These are phyloP conservation scores for Lophius americanus DNA, from an alignment of 2,797 vertebrate genomes.

Conservation along the genomic window DNA sequence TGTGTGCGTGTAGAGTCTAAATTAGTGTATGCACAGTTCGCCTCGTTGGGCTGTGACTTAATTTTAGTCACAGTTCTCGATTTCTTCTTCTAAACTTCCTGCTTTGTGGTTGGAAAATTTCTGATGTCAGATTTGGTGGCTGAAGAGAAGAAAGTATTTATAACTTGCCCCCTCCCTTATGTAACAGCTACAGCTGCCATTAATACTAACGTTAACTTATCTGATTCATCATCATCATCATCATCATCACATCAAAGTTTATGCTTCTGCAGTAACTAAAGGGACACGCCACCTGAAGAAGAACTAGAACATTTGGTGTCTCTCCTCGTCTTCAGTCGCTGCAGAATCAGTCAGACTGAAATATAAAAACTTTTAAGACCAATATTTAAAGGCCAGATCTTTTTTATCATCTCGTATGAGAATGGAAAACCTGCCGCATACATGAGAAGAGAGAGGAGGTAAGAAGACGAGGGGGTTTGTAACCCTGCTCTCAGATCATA, in stretches of 20 bases:
- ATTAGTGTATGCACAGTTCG: constrained; percentile 37
- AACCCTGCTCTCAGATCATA: constrained; percentile 15
- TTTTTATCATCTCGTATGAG: constrained; percentile 11
- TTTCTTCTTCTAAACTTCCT: constrained; percentile 89
- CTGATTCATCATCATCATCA: too few relatives aligned
- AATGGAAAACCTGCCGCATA: constrained; percentile 5
- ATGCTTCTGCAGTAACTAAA: neutral
- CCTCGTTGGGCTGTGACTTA: constrained; percentile 55
- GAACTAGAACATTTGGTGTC: too few relatives aligned
- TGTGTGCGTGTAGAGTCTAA: constrained; percentile 3
- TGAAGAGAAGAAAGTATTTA: constrained; percentile 87
- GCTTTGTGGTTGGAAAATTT: constrained; percentile 95
- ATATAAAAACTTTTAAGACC: too few relatives aligned
- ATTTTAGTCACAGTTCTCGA: constrained; percentile 83
- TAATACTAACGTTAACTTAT: too few relatives aligned
- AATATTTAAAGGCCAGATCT: too few relatives aligned
- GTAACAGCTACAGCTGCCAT: constrained; percentile 18
- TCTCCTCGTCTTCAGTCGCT: too few relatives aligned
- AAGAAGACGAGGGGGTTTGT: neutral
- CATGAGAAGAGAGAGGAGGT: neutral
- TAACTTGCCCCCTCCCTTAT: constrained; percentile 56
- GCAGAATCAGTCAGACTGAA: too few relatives aligned
- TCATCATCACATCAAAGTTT: neutral
- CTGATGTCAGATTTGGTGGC: constrained; percentile 85
- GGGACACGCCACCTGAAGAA: neutral